Evolutionary conservation across 2,888 invertebrate species (phyloP), one percentile per base, ranked within the genome.

Genomic region (Emmelina monodactyla): DNA sequence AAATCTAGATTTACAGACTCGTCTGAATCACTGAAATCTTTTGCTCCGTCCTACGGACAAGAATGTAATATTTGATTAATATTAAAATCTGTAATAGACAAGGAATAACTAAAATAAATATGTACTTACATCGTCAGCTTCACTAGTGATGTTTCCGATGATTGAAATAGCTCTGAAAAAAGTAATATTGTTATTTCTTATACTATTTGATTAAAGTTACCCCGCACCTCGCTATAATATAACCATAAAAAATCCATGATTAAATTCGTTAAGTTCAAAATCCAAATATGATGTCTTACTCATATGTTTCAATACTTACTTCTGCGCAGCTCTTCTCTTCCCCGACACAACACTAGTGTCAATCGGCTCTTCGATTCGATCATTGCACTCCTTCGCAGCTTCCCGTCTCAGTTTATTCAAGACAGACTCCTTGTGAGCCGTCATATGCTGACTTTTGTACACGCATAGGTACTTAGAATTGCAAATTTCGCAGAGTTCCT

Each of bases 371-470:
- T 42, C 47, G 1, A 47, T 47, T 3, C 43, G 37, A 28, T 55
- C 59, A 36, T 68, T 54, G 31, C 11, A 11, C n/a, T 3, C 3
- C n/a, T 7, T 25, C n/a, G n/a, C n/a, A n/a, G n/a, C n/a, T 25
- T 25, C 25, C 25, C 3, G n/a, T 10, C 9, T 25, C 25, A n/a
- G 25, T 25, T 25, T 11, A 10, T n/a, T n/a, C n/a, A n/a, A n/a
- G n/a, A n/a, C n/a, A n/a, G n/a, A n/a, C n/a, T 73, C 67, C 13
- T 49, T 61, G 43, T 85, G 83, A 43, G 55, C 45, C 34, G 70
- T 62, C 55, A 84, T 76, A 49, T 88, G 88, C 33, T 80, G 75
- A 32, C 71, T 75, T 51, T 85, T 65, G 42, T 87, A 87, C 33
- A 83, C 75, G 16, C 83, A 83, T 58, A 60, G 59, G 50, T 57